Conservation (phyloP, 2,113 vertebrate species). For the Sceloporus tristichus region DNA sequence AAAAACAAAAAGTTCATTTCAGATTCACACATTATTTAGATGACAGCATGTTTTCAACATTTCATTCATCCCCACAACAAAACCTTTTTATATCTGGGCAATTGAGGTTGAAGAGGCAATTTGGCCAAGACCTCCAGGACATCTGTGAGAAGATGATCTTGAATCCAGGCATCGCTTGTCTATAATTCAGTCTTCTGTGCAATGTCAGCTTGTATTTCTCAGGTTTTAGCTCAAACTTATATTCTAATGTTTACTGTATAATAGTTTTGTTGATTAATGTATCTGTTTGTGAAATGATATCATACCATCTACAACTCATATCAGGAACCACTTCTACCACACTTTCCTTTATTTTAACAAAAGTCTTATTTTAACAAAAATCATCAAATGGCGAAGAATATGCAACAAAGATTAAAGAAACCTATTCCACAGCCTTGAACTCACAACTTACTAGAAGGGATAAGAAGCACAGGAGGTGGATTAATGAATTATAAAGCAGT, state of each 20-base stretch:
- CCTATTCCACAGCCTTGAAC: background rate
- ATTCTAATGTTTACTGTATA: background rate
- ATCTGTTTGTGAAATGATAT: background rate
- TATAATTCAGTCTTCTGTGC: background rate
- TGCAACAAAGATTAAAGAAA: slow-evolving; percentile 14
- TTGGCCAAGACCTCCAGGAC: background rate
- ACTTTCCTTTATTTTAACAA: background rate
- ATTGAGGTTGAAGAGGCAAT: background rate
- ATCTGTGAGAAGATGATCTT: background rate
- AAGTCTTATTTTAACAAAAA: background rate
- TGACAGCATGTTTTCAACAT: background rate
- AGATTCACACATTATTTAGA: background rate
- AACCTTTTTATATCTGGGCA: background rate
- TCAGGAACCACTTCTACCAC: background rate
- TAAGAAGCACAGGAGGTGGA: background rate
- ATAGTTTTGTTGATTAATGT: background rate
- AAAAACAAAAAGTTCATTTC: background rate
- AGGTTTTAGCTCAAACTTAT: background rate
- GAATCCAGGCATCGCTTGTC: background rate
- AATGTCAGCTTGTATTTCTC: background rate
- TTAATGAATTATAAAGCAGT: slow-evolving; percentile 9
- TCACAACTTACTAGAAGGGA: background rate
- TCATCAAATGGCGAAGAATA: slow-evolving; percentile 11
- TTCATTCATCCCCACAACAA: background rate
- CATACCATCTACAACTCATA: background rate